Evolutionary conservation across 2,797 vertebrate genomes (phyloP).

Genomic region (Gymnopithys bicolor): DNA sequence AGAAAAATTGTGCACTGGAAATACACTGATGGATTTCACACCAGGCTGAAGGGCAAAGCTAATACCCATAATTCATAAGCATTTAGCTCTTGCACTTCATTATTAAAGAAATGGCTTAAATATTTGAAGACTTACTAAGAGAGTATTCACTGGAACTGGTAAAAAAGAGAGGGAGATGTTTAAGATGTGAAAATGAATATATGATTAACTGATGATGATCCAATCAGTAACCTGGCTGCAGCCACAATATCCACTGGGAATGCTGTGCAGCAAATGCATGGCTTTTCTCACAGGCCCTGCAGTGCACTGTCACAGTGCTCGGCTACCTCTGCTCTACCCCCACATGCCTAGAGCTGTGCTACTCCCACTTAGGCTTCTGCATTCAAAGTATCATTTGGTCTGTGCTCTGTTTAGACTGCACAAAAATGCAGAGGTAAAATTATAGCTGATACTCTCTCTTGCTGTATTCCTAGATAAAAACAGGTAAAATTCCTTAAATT

Average conservation of each 20-base stretch:
- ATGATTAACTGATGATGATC: background rate
- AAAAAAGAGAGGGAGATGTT: background rate
- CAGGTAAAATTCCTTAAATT: background rate
- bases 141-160: background rate
- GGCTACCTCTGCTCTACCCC: background rate
- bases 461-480: background rate
- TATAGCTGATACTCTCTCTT: background rate
- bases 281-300: background rate
- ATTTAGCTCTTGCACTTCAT: background rate
- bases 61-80: background rate
- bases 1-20: background rate
- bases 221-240: background rate
- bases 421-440: background rate
- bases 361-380: background rate
- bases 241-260: background rate
- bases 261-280: background rate
- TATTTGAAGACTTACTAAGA: background rate
- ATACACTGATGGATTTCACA: background rate
- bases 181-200: background rate
- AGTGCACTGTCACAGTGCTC: rapidly evolving
- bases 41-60: background rate
- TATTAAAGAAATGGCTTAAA: background rate
- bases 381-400: background rate
- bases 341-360: background rate
- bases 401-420: background rate